Evolutionary conservation across 2,797 vertebrate genomes (phyloP).

Genomic region (Peromyscus aztecus): DNA sequence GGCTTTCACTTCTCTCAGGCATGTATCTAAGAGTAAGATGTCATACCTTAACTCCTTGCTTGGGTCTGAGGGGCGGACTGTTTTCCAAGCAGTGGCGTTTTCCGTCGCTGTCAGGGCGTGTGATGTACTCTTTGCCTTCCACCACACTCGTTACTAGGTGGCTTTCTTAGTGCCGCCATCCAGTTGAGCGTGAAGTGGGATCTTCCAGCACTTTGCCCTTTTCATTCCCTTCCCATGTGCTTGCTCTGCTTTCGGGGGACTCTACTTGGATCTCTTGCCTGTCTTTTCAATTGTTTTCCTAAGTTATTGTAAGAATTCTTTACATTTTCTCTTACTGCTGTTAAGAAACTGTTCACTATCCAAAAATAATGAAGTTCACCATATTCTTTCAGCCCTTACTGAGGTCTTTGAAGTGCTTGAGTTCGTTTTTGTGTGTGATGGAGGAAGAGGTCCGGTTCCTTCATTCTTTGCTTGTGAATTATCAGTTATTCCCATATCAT

Average conservation of each 20-base stretch:
- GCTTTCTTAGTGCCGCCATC: not conserved
- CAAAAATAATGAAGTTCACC: conserved; percentile 8
- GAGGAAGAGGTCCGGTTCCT: not conserved
- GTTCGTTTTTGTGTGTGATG: not conserved
- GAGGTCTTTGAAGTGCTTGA: not conserved
- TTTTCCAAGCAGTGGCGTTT: not conserved
- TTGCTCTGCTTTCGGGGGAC: conserved; percentile 8
- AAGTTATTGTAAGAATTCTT: conserved; percentile 17
- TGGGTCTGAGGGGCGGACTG: not conserved
- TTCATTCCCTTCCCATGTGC: not conserved
- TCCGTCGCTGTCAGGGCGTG: not conserved
- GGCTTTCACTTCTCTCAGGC: not conserved
- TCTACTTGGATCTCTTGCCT: not conserved
- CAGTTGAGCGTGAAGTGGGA: not conserved
- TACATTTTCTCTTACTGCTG: conserved; percentile 27
- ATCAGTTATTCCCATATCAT: not conserved
- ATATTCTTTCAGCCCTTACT: not conserved
- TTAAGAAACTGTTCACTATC: conserved; percentile 8
- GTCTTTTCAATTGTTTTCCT: not conserved
- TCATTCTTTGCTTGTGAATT: not conserved
- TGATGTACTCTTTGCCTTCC: not conserved
- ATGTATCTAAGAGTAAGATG: not conserved
- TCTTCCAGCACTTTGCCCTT: not conserved
- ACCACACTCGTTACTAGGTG: not conserved
- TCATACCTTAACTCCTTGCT: not conserved